Evolutionary conservation across 1,140 invertebrate species (phyloP).

Genomic region (Latrodectus geometricus): DNA sequence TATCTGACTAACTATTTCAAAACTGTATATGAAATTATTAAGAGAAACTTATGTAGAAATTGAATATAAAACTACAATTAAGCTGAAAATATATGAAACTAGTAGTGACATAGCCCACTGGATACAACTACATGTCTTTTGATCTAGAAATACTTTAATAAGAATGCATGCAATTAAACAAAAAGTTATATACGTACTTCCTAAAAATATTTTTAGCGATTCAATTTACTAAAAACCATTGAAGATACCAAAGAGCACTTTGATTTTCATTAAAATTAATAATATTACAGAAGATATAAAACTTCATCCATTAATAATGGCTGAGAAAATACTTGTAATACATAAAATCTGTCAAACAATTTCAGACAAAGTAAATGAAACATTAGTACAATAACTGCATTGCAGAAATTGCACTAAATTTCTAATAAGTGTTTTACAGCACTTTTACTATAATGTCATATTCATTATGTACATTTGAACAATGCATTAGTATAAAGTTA

Average conservation of each 20-base stretch:
- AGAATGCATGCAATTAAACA: too few species aligned
- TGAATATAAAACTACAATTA: too few species aligned
- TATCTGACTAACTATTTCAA: too few species aligned
- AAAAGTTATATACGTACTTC: too few species aligned
- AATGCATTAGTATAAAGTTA: not conserved
- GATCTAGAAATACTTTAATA: too few species aligned
- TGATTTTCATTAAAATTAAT: not conserved
- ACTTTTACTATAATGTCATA: not conserved
- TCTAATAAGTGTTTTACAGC: not conserved
- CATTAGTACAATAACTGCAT: constrained; percentile 9
- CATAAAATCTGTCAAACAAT: not conserved
- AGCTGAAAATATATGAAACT: too few species aligned
- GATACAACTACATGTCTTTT: too few species aligned
- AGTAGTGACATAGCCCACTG: too few species aligned
- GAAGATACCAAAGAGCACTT: not conserved
- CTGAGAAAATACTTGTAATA: not conserved
- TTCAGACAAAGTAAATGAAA: not conserved
- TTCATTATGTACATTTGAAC: not conserved
- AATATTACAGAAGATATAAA: not conserved
- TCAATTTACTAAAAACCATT: too few species aligned
- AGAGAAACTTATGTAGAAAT: too few species aligned
- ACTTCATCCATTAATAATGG: not conserved
- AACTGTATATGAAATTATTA: too few species aligned
- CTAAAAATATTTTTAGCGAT: not conserved
- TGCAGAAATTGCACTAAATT: constrained; percentile 31